Evolutionary conservation across 2,888 invertebrate genomes (phyloP), one percentile per base, ranked within the genome.

Genomic region (Orthosia gracilis): DNA sequence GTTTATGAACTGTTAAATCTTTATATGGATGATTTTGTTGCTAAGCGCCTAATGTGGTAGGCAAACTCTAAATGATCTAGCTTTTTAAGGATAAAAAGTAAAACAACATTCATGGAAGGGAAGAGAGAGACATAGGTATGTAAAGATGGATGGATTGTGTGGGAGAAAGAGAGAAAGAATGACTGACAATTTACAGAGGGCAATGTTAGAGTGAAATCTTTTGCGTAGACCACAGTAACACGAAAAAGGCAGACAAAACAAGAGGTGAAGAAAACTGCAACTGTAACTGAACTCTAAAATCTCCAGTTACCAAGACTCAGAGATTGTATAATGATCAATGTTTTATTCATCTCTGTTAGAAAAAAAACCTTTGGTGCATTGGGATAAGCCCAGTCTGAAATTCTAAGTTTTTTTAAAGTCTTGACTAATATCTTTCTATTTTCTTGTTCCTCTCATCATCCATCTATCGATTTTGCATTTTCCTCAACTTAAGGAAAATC

Each of bases 1-100:
- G n/a, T 78, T 67, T 78, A 78, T 59, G 63, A 49, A 17, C 62
- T 55, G 21, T 64, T 54, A 65, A 68, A 67, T 68, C 17, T 50
- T 62, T 21, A 1, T 18, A 40, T 23, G 52, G 23, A 54, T 64
- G 1, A 61, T 26, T 78, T 26, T 75, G 26, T 67, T 47, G 40
- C 26, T 13, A 13, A 63, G 13, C 11, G 12, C 7, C 18, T 31
- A 15, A 50, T 0, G 0, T 21, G 4, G 45, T n/a, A n/a, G n/a
- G n/a, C 40, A 49, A 13, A 68, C 23, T 57, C 9, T 9, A 40
- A 40, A 7, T 31, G 9, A 15, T 7, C 12, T 47, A 55, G 21
- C 31, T 54, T 23, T 55, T 67, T 54, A 26, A 47, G 26, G 17
- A 26, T 11, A 9, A 11, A 52, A 4, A 64, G 2, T 1, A 4